A percentile compares a stretch with the other conserved stretches of the same genome.
phyloP scores from a whole-genome alignment of 2,113 vertebrate species.

The Eonycteris spelaea region DNA sequence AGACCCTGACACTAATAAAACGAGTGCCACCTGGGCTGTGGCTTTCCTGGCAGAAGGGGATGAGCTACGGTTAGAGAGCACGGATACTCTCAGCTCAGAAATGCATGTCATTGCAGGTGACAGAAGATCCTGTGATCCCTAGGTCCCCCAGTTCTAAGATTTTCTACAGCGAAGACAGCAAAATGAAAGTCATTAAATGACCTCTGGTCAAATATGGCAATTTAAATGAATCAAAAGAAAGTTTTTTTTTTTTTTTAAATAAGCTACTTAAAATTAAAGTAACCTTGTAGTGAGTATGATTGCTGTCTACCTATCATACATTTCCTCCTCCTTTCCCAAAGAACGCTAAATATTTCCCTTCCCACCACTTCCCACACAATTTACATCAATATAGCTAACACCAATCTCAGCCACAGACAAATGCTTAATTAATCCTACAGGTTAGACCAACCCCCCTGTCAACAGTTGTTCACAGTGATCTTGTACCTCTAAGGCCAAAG shows the following conservation, averaged over 20 bases:
- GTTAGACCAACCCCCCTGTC: neutral
- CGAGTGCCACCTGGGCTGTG: neutral
- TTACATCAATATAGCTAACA: neutral
- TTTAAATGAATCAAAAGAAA: neutral
- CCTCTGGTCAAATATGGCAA: neutral
- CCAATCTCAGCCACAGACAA: neutral
- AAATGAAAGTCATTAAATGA: neutral
- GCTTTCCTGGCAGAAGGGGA: neutral
- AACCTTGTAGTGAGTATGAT: neutral
- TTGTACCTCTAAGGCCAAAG: neutral
- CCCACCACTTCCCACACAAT: neutral
- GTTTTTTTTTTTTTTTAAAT: neutral
- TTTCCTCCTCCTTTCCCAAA: neutral
- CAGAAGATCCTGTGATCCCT: neutral
- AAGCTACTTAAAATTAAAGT: neutral
- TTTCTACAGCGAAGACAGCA: neutral
- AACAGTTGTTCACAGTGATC: neutral
- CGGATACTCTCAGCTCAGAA: fast-evolving
- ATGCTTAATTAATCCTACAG: neutral
- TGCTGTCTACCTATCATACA: neutral
- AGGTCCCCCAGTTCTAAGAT: neutral
- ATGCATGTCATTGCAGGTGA: neutral
- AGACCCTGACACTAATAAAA: neutral
- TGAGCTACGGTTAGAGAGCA: neutral
- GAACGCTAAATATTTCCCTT: neutral